phyloP scores from a whole-genome alignment of 1,140 invertebrate species.

The Andrena cerasifolii region DNA sequence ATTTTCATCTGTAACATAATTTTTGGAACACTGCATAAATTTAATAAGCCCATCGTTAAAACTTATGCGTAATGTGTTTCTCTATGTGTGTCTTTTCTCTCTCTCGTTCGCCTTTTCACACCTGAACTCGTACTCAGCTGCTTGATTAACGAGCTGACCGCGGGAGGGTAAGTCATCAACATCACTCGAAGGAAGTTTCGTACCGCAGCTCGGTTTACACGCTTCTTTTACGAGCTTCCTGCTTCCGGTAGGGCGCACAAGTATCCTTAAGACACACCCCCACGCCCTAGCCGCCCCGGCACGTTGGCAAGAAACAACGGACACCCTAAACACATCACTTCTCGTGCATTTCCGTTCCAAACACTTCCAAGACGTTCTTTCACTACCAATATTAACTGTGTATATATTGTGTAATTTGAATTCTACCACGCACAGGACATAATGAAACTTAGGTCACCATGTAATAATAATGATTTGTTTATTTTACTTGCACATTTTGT shows the following conservation, averaged over 20 bases:
- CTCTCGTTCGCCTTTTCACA: conserved; percentile 85
- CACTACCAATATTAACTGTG: not conserved
- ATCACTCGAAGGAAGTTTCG: conserved; percentile 66
- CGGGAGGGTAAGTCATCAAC: conserved; percentile 89
- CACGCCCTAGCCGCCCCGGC: conserved; percentile 50
- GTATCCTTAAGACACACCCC: conserved; percentile 54
- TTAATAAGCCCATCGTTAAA: conserved; percentile 57
- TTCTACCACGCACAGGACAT: no score
- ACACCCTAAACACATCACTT: conserved; percentile 12
- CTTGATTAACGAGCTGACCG: conserved; percentile 92
- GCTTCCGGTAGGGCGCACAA: conserved; percentile 67
- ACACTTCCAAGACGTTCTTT: not conserved
- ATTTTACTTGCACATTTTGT: no score
- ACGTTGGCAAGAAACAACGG: conserved; percentile 50
- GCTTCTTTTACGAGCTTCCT: conserved; percentile 68
- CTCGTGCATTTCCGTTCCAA: not conserved
- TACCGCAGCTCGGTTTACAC: conserved; percentile 68
- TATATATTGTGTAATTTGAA: no score
- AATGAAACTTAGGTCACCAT: no score
- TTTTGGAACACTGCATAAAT: conserved; percentile 21
- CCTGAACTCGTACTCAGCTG: conserved; percentile 87
- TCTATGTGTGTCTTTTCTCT: conserved; percentile 82
- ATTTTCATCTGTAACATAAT: conserved; percentile 12
- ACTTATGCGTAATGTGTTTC: conserved; percentile 82
- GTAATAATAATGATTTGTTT: no score